Base-by-base conservation (phyloP, 23 tunicate genomes). In the Halocynthia aurantium region DNA sequence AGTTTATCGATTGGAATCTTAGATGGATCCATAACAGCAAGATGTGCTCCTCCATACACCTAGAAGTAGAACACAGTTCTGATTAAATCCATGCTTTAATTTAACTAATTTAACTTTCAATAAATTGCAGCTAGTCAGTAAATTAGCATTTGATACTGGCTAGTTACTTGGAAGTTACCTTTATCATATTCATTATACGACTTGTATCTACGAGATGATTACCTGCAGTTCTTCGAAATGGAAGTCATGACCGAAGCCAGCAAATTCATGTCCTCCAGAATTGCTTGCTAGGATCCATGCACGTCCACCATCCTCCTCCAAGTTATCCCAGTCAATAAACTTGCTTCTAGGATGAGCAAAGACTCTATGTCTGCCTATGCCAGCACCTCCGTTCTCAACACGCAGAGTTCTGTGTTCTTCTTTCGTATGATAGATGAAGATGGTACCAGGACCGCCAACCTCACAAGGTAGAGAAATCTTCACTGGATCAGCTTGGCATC, bases 361-460 rank as follows among this genome's bases (percentile, higher is more conserved):
- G 18, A 76, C 51, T 13, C 80, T 55, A 8, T 53, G 60, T 7
- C 68, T 76, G 50, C 80, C 80, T 12, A 76, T 76, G 61, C 80
- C 61, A 19, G 80, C 50, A n/a, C 80, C 80, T 31, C 80, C 80
- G 61, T 76, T 76, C 67, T 76, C 80, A 7, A 76, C 80, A 18
- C 80, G 60, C 8, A 76, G 67, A 11, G 80, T 76, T 7, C 62
- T 55, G 61, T 76, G 80, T 13, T 76, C 21, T 53, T 76, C 80
- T 7, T 22, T 22, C 62, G 60, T 55, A 53, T 76, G 67, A 53
- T 76, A 76, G 62, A 76, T 52, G 66, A 76, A 76, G 67, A 76
- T 76, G 57, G 80, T 76, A 44, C 80, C 80, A 22, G 80, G 69
- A 22, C 80, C 80, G 60, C 80, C 80, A 7, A 76, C 80, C 69